Evolutionary conservation across 2,888 invertebrate species (phyloP), one percentile per base, ranked within the genome.

Genomic region (Noctua fimbriata): DNA sequence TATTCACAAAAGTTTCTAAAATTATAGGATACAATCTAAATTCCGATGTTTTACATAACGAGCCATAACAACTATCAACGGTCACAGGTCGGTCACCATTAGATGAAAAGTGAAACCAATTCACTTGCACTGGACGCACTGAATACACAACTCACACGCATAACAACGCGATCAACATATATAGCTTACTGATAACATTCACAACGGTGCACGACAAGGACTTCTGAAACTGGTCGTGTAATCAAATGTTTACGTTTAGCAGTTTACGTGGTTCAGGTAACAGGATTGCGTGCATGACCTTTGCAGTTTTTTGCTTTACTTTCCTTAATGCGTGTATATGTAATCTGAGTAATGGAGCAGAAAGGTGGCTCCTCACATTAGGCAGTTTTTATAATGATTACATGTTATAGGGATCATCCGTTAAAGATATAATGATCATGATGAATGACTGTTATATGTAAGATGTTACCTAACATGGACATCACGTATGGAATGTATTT

Each of bases 61-160:
- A 55, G 24, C 55, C 49, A 69, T 69, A 55, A 79, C 71, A 60
- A 67, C 49, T 14, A 63, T 36, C 41, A 7, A 2, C 69, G 72
- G 75, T 69, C 80, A 58, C 73, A 79, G 84, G 84, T 79, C 73
- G 28, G 60, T 32, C 69, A 67, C n/a, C 80, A 72, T 76, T 73
- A 72, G 73, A 81, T 73, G 49, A 75, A 88, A 86, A 89, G 89
- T 88, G 81, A 89, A 88, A 89, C 78, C 79, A 76, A 76, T 70
- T 84, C 66, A 80, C 76, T 69, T 76, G 78, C 72, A 70, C 69
- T 60, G 16, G 36, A 74, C 76, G 65, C 76, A 76, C 32, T 76
- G 36, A 69, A 87, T 77, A 76, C 67, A 71, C 65, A 81, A 75
- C 77, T 24, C 69, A 78, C 36, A 47, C n/a, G 32, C 58, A 55